Evolutionary conservation across 2,797 vertebrate species (phyloP), one percentile per base, ranked within the genome.

Genomic region (Eleutherodactylus coqui): DNA sequence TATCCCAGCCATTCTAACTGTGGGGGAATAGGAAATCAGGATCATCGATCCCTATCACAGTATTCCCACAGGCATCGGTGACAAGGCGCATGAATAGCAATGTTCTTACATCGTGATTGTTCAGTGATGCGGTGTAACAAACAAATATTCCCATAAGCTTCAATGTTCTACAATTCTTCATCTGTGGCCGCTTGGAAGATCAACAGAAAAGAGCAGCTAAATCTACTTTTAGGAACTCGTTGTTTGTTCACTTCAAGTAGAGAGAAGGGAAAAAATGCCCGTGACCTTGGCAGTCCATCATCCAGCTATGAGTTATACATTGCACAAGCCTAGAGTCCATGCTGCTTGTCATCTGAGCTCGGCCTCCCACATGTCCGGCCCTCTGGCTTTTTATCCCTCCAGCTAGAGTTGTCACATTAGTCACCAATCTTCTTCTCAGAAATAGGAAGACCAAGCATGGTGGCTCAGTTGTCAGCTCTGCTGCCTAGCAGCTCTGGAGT

Each of bases 121-220:
- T 67, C 78, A 80, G 24, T 64, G 16, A 45, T 64, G 78, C 43
- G 41, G 21, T 60, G 10, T 17, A 43, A 62, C n/a, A 67, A 80
- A 80, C 58, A 64, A 64, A 64, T 80, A 43, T 45, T 80, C 78
- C 78, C 78, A 62, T 34, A 80, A 53, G 78, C 38, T 24, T 80
- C 78, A 17, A 27, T 55, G 75, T 55, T 77, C 75, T 36, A 10
- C 29, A 67, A 47, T 67, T 67, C 27, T 43, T 80, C 27, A 47
- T 80, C 58, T 14, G 41, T 62, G 29, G 41, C n/a, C 24, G 11
- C 43, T 24, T 79, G 36, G 43, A 67, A 58, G 19, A 58, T 77
- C 36, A 38, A 67, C 38, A n/a, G 29, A 80, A 47, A n/a, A 60
- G 41, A 58, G n/a, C 29, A 8, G 24, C 21, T 41, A 27, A 38